Percentiles rank a stretch among this genome's conserved stretches.
These are phyloP conservation scores for Kryphioiulus occultus DNA, from an alignment of 2,888 invertebrate genomes.

Conservation along the genomic window DNA sequence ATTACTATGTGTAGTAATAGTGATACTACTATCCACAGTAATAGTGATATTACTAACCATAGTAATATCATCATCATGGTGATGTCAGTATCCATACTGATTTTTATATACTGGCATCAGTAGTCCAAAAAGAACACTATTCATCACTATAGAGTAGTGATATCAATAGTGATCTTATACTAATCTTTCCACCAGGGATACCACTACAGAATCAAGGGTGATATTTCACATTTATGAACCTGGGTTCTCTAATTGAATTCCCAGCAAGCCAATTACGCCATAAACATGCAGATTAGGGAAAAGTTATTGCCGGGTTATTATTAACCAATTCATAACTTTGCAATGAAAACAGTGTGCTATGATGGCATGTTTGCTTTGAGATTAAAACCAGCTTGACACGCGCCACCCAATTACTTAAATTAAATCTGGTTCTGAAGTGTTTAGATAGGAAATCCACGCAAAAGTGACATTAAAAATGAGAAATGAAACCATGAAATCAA, in stretches of 20 bases:
- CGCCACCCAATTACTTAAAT: constrained; percentile 1
- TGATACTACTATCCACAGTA: too few relatives aligned
- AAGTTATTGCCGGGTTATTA: neutral
- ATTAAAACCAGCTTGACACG: neutral
- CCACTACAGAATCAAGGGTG: too few relatives aligned
- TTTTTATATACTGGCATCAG: too few relatives aligned
- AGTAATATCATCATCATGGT: too few relatives aligned
- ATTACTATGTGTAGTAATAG: too few relatives aligned
- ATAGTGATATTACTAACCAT: too few relatives aligned
- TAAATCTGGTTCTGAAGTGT: neutral
- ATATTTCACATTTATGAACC: too few relatives aligned
- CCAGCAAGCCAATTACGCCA: neutral
- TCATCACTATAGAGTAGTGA: too few relatives aligned
- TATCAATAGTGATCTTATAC: too few relatives aligned
- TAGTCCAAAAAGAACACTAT: too few relatives aligned
- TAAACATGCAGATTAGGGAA: neutral
- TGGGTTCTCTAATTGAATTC: neutral
- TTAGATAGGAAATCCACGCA: neutral
- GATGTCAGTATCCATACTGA: too few relatives aligned
- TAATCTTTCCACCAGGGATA: too few relatives aligned
- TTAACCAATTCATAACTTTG: neutral
- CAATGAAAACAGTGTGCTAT: neutral
- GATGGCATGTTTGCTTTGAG: neutral
- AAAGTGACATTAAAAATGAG: neutral
- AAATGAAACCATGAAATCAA: neutral